Evolutionary conservation across 2,797 vertebrate genomes (phyloP).

Genomic region (Anguilla megastoma): DNA sequence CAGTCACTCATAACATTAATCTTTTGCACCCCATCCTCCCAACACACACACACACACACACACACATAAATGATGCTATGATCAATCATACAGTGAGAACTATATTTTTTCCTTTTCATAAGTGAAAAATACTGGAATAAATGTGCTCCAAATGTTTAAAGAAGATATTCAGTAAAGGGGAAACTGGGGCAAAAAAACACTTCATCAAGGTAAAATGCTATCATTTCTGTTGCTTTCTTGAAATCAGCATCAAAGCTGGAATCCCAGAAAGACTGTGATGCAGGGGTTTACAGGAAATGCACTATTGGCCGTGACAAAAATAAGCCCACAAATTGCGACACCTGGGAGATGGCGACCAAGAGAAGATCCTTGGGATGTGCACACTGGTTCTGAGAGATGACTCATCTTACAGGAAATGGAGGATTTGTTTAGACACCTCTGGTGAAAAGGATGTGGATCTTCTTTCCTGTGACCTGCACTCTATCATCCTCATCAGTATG

Average conservation of each 20-base stretch:
- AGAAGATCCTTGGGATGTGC: background rate
- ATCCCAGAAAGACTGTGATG: constrained; percentile 8
- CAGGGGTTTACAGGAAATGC: constrained; percentile 18
- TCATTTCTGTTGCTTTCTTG: background rate
- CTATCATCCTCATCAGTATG: constrained; percentile 25
- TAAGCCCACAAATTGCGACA: too few species aligned
- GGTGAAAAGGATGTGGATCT: constrained; percentile 50
- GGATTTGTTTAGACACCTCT: constrained; percentile 62
- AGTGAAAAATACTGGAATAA: background rate
- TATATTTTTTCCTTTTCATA: background rate
- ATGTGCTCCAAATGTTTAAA: background rate
- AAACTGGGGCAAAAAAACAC: background rate
- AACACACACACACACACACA: too few species aligned
- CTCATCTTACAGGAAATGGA: constrained; percentile 70
- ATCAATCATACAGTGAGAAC: background rate
- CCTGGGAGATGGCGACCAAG: background rate
- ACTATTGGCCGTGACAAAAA: background rate
- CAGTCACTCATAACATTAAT: too few species aligned
- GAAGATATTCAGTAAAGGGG: background rate
- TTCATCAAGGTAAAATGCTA: background rate
- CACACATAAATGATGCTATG: background rate
- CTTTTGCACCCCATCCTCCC: too few species aligned
- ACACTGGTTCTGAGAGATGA: constrained; percentile 56
- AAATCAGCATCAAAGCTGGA: background rate
- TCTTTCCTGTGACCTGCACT: constrained; percentile 4